phyloP scores from a whole-genome alignment of 2,888 invertebrate species.

The Cartodere bifasciata region DNA sequence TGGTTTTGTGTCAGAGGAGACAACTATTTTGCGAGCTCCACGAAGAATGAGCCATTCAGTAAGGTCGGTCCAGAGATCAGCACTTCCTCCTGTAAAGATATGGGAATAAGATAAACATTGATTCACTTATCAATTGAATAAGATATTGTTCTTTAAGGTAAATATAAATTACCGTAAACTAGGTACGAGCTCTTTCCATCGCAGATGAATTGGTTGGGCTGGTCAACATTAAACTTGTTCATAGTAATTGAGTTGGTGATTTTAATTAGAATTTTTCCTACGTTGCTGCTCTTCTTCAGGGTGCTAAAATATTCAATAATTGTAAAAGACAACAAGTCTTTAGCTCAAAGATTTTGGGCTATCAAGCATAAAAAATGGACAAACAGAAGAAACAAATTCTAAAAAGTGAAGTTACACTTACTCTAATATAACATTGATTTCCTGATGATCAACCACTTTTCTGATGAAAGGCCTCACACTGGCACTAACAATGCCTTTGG shows the following conservation, averaged over 20 bases:
- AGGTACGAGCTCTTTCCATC: constrained; percentile 28
- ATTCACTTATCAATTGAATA: constrained; percentile 1
- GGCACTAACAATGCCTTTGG: constrained; percentile 49
- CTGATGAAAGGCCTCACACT: constrained; percentile 55
- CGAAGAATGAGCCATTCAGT: constrained; percentile 76
- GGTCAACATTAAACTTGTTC: constrained; percentile 27
- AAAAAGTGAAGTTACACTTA: constrained; percentile 28
- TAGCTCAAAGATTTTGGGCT: too few species aligned
- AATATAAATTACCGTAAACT: constrained; percentile 26
- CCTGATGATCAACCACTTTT: constrained; percentile 47
- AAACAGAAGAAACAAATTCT: too few species aligned
- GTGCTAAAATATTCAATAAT: constrained; percentile 14
- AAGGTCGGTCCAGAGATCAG: constrained; percentile 36
- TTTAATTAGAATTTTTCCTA: constrained; percentile 29
- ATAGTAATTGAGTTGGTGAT: constrained; percentile 24
- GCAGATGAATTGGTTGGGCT: constrained; percentile 29
- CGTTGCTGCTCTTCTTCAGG: constrained; percentile 22
- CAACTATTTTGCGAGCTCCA: constrained; percentile 65
- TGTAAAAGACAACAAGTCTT: too few species aligned
- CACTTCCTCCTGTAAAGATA: constrained; percentile 23
- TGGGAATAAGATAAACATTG: background rate
- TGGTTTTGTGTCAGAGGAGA: constrained; percentile 68
- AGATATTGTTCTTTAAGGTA: constrained; percentile 2
- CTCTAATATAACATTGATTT: constrained; percentile 56
- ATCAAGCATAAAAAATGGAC: too few species aligned